These are phyloP conservation scores for Zapus hudsonius DNA, from an alignment of 2,113 vertebrate genomes.

Conservation along the genomic window DNA sequence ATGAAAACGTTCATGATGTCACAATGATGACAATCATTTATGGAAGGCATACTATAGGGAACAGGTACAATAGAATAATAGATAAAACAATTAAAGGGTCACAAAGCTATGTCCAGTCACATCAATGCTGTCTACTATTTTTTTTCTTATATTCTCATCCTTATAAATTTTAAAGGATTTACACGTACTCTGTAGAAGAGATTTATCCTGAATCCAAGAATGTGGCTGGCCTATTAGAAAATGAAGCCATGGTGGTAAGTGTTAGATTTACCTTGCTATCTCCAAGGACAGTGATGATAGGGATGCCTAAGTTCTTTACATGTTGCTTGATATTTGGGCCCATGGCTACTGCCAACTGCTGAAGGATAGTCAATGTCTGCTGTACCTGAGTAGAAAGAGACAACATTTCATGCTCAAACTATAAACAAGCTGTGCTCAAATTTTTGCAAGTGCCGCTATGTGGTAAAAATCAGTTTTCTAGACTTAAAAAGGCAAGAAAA, in stretches of 20 bases:
- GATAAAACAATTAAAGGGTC: too few relatives aligned
- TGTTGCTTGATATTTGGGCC: constrained; percentile 95
- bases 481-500: constrained; percentile 19
- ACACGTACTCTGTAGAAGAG: constrained; percentile 10
- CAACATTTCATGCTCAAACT: constrained; percentile 34
- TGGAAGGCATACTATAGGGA: background rate
- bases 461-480: background rate
- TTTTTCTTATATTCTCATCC: constrained; percentile 32
- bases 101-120: too few relatives aligned
- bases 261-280: constrained; percentile 94
- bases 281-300: constrained; percentile 95
- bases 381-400: constrained; percentile 89
- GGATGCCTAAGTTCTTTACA: constrained; percentile 93
- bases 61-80: background rate
- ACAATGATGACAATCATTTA: background rate
- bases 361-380: constrained; percentile 94
- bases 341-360: constrained; percentile 94
- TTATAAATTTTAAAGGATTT: background rate
- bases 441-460: background rate
- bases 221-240: background rate
- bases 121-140: too few relatives aligned
- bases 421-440: background rate
- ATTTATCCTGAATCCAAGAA: background rate
- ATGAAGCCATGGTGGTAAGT: background rate
- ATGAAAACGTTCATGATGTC: background rate